Conservation (phyloP, 1,140 invertebrate genomes). For the Eriocheir sinensis region DNA sequence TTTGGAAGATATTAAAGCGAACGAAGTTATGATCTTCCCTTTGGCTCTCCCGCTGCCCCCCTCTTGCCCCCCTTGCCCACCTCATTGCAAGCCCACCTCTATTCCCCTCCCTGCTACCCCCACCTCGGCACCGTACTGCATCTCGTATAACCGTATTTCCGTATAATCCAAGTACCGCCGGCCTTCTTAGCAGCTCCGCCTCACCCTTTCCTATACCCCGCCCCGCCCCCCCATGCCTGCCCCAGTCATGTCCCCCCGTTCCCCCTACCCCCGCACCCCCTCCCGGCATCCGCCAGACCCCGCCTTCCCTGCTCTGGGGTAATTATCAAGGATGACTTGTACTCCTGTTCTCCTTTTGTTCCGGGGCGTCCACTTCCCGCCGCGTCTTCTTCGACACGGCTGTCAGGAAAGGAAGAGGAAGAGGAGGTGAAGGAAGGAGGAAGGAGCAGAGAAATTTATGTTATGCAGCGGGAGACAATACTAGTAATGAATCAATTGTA, state of each 20-base stretch:
- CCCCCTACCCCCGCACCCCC: background rate
- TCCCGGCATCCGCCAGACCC: background rate
- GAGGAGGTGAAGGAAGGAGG: conserved; percentile 30
- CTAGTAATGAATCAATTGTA: conserved; percentile 15
- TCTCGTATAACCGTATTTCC: background rate
- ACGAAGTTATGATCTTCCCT: background rate
- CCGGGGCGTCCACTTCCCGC: conserved; percentile 63
- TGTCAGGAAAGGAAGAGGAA: background rate
- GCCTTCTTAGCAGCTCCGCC: background rate
- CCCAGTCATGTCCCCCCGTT: background rate
- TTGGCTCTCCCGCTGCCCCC: background rate
- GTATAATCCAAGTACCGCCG: too few relatives aligned
- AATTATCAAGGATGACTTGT: conserved; percentile 75
- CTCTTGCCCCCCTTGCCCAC: background rate
- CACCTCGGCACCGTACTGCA: background rate
- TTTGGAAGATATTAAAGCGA: conserved; percentile 10
- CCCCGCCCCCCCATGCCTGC: background rate
- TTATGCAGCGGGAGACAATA: background rate
- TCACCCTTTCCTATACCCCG: background rate
- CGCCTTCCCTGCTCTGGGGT: conserved; percentile 47
- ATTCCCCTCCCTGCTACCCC: background rate
- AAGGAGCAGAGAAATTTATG: conserved; percentile 25
- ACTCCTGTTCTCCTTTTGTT: conserved; percentile 67
- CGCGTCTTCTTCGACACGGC: conserved; percentile 42
- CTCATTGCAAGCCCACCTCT: background rate